Evolutionary conservation across 2,888 invertebrate genomes (phyloP), one percentile per base, ranked within the genome.

Genomic region (Tenthredo notha): DNA sequence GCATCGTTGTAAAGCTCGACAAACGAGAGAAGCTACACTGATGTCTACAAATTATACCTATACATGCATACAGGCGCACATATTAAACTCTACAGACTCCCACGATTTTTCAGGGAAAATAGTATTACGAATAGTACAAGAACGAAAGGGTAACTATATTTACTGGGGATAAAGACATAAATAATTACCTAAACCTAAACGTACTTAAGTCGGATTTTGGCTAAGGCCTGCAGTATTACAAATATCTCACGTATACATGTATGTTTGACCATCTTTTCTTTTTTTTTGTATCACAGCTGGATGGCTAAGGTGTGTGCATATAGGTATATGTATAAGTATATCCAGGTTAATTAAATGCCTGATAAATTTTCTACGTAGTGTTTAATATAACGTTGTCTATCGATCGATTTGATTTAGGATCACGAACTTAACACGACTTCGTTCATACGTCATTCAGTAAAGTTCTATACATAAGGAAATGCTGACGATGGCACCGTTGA

Each of bases 401-500:
- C 37, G 61, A 80, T 33, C 37, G 80, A 21, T 80, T 58, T 61
- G 37, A 61, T 61, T 80, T 25, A 40, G 40, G 58, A 61, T 58
- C 80, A 37, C 80, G 58, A 80, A 80, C 61, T 33, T 67, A 67
- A 33, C 77, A 50, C 50, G 47, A 47, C 29, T 10, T 29, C 0
- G 21, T 25, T 15, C 50, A 12, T 40, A 77, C 54, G 54, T 77
- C 54, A 77, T 77, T 77, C 77, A n/a, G 54, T 21, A 54, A 77
- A 29, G 12, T 77, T 40, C 54, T 77, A 47, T 47, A 54, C 18
- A 15, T 29, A 15, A 77, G 29, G 15, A 77, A 54, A 50, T 77
- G 77, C 77, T 50, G 77, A 77, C 77, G 50, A 75, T 77, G 50
- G 77, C 54, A 74, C 54, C 29, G 77, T 77, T 54, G 50, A 77